Percentiles rank a stretch among this genome's conserved stretches.
These are phyloP conservation scores for Keiferia lycopersicella DNA, from an alignment of 2,888 invertebrate species.

Conservation along the genomic window DNA sequence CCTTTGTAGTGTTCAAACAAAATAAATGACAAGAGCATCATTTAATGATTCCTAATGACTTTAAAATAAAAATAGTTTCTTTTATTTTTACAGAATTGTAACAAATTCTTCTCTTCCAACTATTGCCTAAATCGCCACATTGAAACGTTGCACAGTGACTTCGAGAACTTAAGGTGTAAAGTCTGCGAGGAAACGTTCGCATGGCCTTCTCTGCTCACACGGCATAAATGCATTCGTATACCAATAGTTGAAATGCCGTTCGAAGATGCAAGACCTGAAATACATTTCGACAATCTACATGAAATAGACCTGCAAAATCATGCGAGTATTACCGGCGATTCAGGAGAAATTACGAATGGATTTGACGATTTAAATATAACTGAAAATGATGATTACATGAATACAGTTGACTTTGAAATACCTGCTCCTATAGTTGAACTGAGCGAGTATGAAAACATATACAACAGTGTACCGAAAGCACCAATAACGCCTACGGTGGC, in stretches of 20 bases:
- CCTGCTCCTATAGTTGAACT: constrained; percentile 64
- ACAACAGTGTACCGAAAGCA: constrained; percentile 7
- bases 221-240: constrained; percentile 60
- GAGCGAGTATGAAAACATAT: constrained; percentile 47
- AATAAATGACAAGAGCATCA: not conserved
- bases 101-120: constrained; percentile 56
- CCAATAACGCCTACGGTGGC: not conserved
- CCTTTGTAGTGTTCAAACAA: not conserved
- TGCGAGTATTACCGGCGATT: constrained; percentile 30
- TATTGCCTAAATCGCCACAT: constrained; percentile 62
- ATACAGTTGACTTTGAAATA: constrained; percentile 62
- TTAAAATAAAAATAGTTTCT: not conserved
- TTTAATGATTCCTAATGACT: not conserved
- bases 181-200: constrained; percentile 65
- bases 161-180: constrained; percentile 50
- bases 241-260: constrained; percentile 59
- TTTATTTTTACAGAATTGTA: constrained; percentile 57
- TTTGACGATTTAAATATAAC: constrained; percentile 53
- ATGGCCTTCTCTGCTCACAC: constrained; percentile 57
- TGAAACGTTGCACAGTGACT: constrained; percentile 47
- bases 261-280: constrained; percentile 60
- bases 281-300: constrained; percentile 56
- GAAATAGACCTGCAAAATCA: constrained; percentile 32
- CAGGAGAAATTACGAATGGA: constrained; percentile 1
- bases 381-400: constrained; percentile 55